Evolutionary conservation across 2,797 vertebrate species (phyloP).

Genomic region (Myotis findleyi): DNA sequence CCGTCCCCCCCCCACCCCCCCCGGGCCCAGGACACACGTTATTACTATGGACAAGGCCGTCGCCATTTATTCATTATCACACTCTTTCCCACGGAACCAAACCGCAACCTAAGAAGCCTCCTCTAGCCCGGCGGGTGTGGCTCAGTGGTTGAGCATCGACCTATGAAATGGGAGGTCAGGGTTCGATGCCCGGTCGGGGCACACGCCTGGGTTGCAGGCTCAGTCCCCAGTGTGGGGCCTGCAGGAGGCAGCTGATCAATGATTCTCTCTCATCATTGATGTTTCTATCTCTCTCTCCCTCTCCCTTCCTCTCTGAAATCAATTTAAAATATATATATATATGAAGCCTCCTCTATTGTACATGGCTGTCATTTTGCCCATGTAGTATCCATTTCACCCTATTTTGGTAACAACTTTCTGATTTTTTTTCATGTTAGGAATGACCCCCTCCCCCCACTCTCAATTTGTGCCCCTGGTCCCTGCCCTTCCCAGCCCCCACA

Average conservation of each 20-base stretch:
- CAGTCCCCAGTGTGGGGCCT: too few relatives aligned
- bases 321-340: too few relatives aligned
- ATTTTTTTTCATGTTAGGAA: background rate
- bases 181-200: too few relatives aligned
- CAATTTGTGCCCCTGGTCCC: background rate
- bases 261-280: too few relatives aligned
- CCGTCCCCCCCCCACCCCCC: too few relatives aligned
- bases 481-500: background rate
- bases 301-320: too few relatives aligned
- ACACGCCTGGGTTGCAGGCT: too few relatives aligned
- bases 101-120: background rate
- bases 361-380: background rate
- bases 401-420: background rate
- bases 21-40: background rate
- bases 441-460: background rate
- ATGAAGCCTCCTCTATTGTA: background rate
- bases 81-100: background rate
- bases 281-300: too few relatives aligned
- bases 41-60: fast-evolving
- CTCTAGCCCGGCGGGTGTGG: too few relatives aligned
- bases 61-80: background rate
- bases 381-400: background rate
- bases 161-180: too few relatives aligned
- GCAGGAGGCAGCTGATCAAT: too few relatives aligned
- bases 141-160: too few relatives aligned